Conservation (phyloP, 1,140 invertebrate genomes). For the Neotoxoptera formosana region DNA sequence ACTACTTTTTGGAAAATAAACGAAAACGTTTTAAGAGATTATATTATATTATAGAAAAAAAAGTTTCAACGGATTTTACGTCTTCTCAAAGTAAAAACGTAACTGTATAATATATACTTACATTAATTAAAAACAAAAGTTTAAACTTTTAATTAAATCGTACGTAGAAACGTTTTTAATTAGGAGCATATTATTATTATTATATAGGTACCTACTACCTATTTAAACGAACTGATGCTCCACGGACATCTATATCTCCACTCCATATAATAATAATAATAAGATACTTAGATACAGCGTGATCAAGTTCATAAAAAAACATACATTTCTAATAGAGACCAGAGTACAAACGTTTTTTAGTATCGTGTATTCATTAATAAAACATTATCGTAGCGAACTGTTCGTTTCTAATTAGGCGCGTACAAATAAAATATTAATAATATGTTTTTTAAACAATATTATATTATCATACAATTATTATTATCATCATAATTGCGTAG, state of each 20-base stretch:
- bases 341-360: background rate
- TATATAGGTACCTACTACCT: background rate
- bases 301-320: background rate
- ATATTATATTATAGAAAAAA: background rate
- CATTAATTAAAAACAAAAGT: background rate
- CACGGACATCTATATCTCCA: background rate
- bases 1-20: background rate
- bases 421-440: background rate
- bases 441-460: background rate
- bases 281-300: background rate
- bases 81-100: background rate
- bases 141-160: conserved; percentile 2
- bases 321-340: too few species aligned
- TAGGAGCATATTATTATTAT: background rate
- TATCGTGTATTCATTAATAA: background rate
- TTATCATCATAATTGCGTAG: background rate
- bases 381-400: background rate
- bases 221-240: background rate
- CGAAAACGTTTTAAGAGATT: background rate
- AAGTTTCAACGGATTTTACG: background rate
- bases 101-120: background rate
- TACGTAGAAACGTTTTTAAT: background rate
- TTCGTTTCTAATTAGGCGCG: background rate
- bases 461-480: background rate
- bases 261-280: background rate